Conservation (phyloP, 2,113 vertebrate species). For the Planiliza haematocheilus region DNA sequence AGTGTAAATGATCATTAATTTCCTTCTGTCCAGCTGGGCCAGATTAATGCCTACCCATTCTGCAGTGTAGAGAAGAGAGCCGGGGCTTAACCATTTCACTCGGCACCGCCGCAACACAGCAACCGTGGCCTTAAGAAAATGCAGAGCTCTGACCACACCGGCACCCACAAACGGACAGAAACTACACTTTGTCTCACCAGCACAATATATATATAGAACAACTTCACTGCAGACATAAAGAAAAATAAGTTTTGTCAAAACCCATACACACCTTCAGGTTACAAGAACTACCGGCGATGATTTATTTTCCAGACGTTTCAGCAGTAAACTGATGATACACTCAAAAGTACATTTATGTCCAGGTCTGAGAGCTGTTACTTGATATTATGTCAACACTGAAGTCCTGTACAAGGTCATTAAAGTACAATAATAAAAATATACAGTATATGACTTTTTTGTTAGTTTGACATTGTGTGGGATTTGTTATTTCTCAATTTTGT, state of each 20-base stretch:
- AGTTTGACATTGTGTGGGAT: no score
- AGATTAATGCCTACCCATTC: constrained; percentile 79
- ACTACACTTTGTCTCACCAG: background rate
- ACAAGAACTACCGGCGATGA: no score
- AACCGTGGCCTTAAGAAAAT: constrained; percentile 34
- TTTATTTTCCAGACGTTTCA: no score
- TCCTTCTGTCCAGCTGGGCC: constrained; percentile 80
- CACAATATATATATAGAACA: background rate
- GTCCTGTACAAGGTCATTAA: no score
- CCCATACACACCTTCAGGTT: no score
- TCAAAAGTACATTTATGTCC: no score
- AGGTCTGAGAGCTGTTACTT: no score
- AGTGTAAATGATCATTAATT: constrained; percentile 86
- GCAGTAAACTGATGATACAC: no score
- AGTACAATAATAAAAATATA: no score
- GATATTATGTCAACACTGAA: no score
- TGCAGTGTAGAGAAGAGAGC: constrained; percentile 43
- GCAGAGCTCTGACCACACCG: constrained; percentile 29
- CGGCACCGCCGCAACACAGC: constrained; percentile 27
- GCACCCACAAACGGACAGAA: background rate
- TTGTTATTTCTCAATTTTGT: no score
- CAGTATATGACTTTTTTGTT: no score
- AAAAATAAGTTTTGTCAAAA: background rate
- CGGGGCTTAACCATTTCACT: constrained; percentile 54
- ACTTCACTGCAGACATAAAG: background rate